Conservation (phyloP, 2,797 vertebrate genomes). For the Lepilemur ruficaudatus region DNA sequence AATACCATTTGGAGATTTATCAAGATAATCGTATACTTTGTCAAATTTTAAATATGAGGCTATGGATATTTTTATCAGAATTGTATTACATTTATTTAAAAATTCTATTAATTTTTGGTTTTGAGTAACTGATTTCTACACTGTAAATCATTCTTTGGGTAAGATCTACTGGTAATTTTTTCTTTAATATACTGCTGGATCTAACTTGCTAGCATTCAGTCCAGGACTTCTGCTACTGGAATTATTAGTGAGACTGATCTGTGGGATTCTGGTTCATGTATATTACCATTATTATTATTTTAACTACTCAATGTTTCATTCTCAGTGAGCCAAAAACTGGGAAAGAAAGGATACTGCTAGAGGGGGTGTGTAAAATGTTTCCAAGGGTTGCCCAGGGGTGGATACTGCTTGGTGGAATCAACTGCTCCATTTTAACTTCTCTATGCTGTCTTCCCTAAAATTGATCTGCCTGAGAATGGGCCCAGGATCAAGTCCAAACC, state of each 20-base stretch:
- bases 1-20: neutral
- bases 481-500: neutral
- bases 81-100: neutral
- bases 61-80: neutral
- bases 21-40: neutral
- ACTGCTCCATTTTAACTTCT: neutral
- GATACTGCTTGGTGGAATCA: neutral
- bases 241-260: neutral
- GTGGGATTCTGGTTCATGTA: neutral
- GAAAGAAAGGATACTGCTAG: neutral
- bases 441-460: neutral
- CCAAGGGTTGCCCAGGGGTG: neutral
- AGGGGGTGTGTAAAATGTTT: neutral
- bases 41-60: conserved; percentile 15
- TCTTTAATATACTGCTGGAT: neutral
- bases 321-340: neutral
- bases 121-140: neutral
- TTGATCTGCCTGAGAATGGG: neutral
- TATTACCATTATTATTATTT: neutral
- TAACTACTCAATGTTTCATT: neutral
- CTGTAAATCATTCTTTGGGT: neutral
- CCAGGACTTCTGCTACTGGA: neutral
- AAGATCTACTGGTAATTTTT: neutral
- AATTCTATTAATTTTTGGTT: neutral
- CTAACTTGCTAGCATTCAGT: neutral